Conservation (phyloP, 1,140 invertebrate species). For the Goniozus legneri region DNA sequence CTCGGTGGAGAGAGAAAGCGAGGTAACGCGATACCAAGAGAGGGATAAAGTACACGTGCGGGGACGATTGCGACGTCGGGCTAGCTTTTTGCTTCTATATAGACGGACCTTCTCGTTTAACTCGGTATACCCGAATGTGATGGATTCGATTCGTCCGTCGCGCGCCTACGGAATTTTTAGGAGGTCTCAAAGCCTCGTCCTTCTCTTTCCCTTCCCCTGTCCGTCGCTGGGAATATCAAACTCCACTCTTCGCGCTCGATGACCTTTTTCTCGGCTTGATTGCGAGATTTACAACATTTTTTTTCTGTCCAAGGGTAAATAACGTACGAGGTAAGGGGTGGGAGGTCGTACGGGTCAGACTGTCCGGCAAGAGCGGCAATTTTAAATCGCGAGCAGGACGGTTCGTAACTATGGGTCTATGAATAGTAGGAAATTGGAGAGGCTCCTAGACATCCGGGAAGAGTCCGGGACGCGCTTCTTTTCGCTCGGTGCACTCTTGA, state of each 20-base stretch:
- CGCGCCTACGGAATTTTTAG: too few species aligned
- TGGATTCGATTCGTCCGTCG: too few species aligned
- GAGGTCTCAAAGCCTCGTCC: too few species aligned
- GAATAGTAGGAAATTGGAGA: constrained; percentile 30
- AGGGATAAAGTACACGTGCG: not conserved
- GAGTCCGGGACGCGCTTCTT: constrained; percentile 4
- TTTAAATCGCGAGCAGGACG: not conserved
- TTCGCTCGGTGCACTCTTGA: not conserved
- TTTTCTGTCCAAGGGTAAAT: not conserved
- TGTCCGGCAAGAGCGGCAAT: not conserved
- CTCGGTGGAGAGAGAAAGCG: too few species aligned
- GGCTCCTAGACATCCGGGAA: constrained; percentile 20
- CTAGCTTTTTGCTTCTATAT: too few species aligned
- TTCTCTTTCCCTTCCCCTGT: too few species aligned
- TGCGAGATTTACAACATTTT: not conserved
- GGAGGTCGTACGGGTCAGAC: not conserved
- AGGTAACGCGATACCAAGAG: not conserved
- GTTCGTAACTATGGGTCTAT: constrained; percentile 6
- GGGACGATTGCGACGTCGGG: too few species aligned
- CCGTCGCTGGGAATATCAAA: too few species aligned
- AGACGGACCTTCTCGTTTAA: too few species aligned
- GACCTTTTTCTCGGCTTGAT: not conserved
- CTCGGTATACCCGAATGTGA: too few species aligned
- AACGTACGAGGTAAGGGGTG: not conserved
- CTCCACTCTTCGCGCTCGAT: too few species aligned